phyloP scores from a whole-genome alignment of 2,888 invertebrate species.

The Molorchus minor region DNA sequence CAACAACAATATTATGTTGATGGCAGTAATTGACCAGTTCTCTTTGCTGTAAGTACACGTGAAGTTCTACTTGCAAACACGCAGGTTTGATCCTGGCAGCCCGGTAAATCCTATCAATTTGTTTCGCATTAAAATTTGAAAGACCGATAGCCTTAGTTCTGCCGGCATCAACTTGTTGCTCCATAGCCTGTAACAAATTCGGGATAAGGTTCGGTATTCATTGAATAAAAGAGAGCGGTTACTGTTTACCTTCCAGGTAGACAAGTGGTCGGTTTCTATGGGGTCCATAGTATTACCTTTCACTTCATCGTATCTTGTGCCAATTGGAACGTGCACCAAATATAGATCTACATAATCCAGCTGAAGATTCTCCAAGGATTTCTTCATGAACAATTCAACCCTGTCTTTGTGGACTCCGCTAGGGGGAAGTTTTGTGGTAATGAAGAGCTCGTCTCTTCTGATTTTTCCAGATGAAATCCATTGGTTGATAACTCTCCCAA shows the following conservation, averaged over 20 bases:
- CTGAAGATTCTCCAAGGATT: constrained; percentile 45
- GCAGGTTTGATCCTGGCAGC: constrained; percentile 68
- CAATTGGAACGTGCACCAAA: constrained; percentile 49
- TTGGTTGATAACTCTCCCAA: constrained; percentile 77
- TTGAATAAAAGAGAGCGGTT: background rate
- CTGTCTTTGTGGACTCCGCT: constrained; percentile 57
- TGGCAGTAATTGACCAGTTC: constrained; percentile 49
- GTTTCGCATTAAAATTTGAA: constrained; percentile 80
- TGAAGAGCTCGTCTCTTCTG: constrained; percentile 74
- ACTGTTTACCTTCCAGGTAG: background rate
- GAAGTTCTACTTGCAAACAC: constrained; percentile 70
- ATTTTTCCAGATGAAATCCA: constrained; percentile 74
- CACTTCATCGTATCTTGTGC: constrained; percentile 10
- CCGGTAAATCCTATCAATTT: constrained; percentile 70
- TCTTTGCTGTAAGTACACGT: constrained; percentile 64
- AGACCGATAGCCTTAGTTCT: constrained; percentile 83
- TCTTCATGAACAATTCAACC: constrained; percentile 46
- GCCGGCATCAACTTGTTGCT: constrained; percentile 73
- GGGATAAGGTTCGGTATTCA: background rate
- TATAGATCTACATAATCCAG: constrained; percentile 51
- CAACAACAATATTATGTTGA: constrained; percentile 28
- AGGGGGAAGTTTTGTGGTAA: constrained; percentile 81
- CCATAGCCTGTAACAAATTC: constrained; percentile 66
- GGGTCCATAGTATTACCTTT: background rate
- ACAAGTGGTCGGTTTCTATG: background rate